Base-by-base conservation (phyloP, 2,797 vertebrate species). In the Anguilla obscura region DNA sequence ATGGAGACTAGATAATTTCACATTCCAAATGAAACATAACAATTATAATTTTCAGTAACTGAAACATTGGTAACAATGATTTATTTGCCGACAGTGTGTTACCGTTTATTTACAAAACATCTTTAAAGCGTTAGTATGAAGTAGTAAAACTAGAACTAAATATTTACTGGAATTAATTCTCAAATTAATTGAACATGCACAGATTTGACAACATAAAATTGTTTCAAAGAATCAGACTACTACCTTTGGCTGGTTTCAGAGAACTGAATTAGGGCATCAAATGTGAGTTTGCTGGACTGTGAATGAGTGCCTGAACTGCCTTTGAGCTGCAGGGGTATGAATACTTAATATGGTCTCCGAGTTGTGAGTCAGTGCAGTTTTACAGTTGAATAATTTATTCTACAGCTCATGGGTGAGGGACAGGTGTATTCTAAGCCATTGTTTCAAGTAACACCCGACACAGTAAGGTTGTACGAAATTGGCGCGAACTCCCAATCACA, bases 371-470 rank as follows among this genome's bases (percentile, higher is more conserved):
- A 82, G 71, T 84, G 40, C 88, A 80, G 86, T 87, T 90, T 88
- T 88, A 87, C 87, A 74, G 63, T 86, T 92, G 40, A 88, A 92
- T 90, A 87, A 90, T 91, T 92, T 58, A 86, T 63, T 84, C 50
- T 87, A 86, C 36, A 58, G 88, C 84, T 90, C 86, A 86, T 58
- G 88, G 82, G 79, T 84, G 12, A 66, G 58, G 48, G 86, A 84
- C 88, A 85, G 88, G 84, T 89, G 87, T 84, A 54, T 80, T 93
- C 90, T 89, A 87, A 90, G 87, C 79, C 40, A 82, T 45, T 56
- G 91, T 90, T 89, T 85, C 89, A 1, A 10, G 27, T 30, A 84
- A 84, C 52, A 33, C 50, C 83, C 7, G 12, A 84, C 27, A 3
- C 45, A 18, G 66, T 52, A 52, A 40, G n/a, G 63, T 50, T 58